Evolutionary conservation across 1,140 invertebrate species (phyloP).

Genomic region (Eumeta japonica): DNA sequence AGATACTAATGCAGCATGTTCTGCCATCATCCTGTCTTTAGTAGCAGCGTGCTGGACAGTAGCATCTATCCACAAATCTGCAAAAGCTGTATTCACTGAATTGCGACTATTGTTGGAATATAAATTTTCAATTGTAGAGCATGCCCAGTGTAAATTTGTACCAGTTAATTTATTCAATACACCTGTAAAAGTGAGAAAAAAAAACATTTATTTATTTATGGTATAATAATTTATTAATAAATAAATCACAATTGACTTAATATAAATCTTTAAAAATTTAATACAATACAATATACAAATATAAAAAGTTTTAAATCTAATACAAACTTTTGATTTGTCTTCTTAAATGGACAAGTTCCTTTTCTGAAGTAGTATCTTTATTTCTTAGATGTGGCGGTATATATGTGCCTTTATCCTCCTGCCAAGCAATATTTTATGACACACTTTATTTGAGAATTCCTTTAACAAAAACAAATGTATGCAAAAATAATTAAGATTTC

Average conservation of each 20-base stretch:
- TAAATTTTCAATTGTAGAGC: constrained; percentile 68
- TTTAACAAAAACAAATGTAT: constrained; percentile 13
- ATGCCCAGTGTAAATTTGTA: constrained; percentile 82
- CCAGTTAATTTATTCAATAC: constrained; percentile 85
- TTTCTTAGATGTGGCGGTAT: constrained; percentile 78
- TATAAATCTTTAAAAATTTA: no score
- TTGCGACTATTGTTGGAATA: constrained; percentile 77
- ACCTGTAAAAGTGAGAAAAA: constrained; percentile 44
- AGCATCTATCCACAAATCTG: constrained; percentile 68
- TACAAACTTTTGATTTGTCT: constrained; percentile 76
- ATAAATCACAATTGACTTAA: no score
- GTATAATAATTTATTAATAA: no score
- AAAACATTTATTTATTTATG: no score
- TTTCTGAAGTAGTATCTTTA: constrained; percentile 52
- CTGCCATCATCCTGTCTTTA: constrained; percentile 78
- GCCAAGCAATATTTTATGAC: constrained; percentile 4
- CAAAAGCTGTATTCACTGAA: constrained; percentile 79
- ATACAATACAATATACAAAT: not conserved
- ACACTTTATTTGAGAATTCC: constrained; percentile 1
- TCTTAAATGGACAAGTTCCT: constrained; percentile 65
- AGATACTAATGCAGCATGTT: constrained; percentile 80
- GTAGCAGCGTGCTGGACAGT: constrained; percentile 63
- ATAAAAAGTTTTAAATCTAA: no score
- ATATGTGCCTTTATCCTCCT: constrained; percentile 66
- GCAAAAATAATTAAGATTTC: constrained; percentile 2